Base-by-base conservation (phyloP, 2,797 vertebrate genomes). In the Syngnathus acus region DNA sequence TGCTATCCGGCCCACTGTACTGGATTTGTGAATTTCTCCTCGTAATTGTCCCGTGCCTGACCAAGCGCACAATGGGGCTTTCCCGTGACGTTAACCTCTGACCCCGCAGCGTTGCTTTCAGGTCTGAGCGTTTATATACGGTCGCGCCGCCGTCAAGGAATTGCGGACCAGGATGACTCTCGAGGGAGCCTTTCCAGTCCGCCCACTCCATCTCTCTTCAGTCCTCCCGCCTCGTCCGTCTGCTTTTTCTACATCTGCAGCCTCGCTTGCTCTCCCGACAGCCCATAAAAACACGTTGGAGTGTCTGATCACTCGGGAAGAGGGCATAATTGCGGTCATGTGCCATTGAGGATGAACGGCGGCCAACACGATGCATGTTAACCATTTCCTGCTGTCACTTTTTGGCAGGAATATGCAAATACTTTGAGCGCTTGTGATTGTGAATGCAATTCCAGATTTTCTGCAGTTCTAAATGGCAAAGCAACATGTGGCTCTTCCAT, bases 21-120 rank as follows among this genome's bases (percentile, higher is more conserved):
- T 32, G 4, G 32, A 32, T 32, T 32, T 57, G 6, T 32, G 14
- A 37, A 37, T 57, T 37, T 14, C 14, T 77, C 65, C 19, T 80
- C 47, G 63, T 88, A 89, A 90, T 90, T 85, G 87, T 90, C 88
- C 87, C 88, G 74, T 75, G 73, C 53, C 62, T 81, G 82, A 85
- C 85, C 84, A 88, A 83, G 82, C 84, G 84, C 72, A 58, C 83
- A 21, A 76, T 80, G 75, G 82, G 79, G 78, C 86, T 86, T 57
- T 57, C 78, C 72, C 55, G 78, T 68, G 80, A 83, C 82, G 75
- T 60, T 65, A 70, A 82, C 81, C 74, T 75, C 55, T 79, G 79
- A 86, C 81, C 84, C 65, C 67, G 59, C 1, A 60, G 14, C 14
- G 80, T 84, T 32, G 32, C 32, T 73, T 19, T 64, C 1, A 64